phyloP scores from a whole-genome alignment of 2,113 vertebrate genomes.

The Telmatochromis brachygnathus region DNA sequence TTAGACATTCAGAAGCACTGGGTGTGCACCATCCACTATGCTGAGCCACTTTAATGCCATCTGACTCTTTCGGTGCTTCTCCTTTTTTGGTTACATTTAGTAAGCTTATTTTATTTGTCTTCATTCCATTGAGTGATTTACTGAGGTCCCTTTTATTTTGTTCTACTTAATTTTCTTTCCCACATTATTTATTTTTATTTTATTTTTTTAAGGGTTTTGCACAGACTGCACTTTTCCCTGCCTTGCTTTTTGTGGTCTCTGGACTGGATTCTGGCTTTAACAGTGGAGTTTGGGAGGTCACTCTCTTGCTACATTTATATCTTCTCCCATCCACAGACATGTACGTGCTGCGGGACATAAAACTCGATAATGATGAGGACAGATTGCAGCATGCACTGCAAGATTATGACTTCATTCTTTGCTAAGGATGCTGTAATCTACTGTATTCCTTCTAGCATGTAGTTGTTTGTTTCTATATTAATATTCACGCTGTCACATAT shows the following conservation, averaged over 20 bases:
- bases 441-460: not conserved
- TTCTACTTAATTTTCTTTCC: not conserved
- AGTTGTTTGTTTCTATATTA: not conserved
- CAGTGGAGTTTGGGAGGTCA: not conserved
- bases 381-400: not conserved
- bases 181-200: not conserved
- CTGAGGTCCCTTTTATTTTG: not conserved
- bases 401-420: not conserved
- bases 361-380: not conserved
- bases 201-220: not conserved
- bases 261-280: not conserved
- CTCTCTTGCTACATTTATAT: not conserved
- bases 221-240: not conserved
- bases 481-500: not conserved
- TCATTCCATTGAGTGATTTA: not conserved
- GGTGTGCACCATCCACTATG: not conserved
- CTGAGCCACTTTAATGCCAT: not conserved
- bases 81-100: not conserved
- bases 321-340: not conserved
- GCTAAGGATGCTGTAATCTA: not conserved
- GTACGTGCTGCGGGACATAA: fast-evolving
- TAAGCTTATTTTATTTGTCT: not conserved
- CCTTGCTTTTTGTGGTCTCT: not conserved
- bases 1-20: not conserved
- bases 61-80: not conserved